A percentile compares a stretch with the other conserved stretches of the same genome.
Evolutionary conservation across 2,888 invertebrate genomes (phyloP).

Genomic region (Lithophane socia): DNA sequence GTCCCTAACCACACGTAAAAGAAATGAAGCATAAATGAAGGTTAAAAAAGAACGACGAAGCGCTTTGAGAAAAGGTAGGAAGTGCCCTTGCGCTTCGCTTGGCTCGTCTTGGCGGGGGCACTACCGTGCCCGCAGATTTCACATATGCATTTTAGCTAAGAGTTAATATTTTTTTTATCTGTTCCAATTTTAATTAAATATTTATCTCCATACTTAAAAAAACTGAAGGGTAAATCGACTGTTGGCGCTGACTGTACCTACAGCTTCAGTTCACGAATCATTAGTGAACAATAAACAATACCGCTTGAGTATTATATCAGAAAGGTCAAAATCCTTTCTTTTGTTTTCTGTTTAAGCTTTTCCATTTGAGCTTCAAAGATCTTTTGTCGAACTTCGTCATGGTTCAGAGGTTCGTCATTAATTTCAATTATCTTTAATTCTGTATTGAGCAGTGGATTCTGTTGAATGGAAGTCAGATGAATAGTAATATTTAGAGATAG

Average conservation of each 20-base stretch:
- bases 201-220: background rate
- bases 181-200: background rate
- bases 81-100: too few species aligned
- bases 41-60: too few species aligned
- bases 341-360: slow-evolving; percentile 25
- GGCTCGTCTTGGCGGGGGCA: too few species aligned
- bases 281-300: slow-evolving; percentile 40
- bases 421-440: slow-evolving; percentile 47
- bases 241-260: background rate
- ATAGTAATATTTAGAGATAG: slow-evolving; percentile 16
- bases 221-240: background rate
- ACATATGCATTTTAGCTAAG: background rate
- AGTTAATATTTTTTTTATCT: background rate
- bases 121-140: background rate
- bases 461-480: slow-evolving; percentile 39
- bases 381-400: slow-evolving; percentile 34
- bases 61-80: too few species aligned
- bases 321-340: slow-evolving; percentile 34
- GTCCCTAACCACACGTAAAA: too few species aligned
- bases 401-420: slow-evolving; percentile 32
- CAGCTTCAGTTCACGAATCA: slow-evolving; percentile 12
- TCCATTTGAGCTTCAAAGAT: slow-evolving; percentile 18
- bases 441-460: slow-evolving; percentile 1
- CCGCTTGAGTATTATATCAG: background rate
- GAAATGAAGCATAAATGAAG: too few species aligned